Evolutionary conservation across 2,888 invertebrate genomes (phyloP).

Genomic region (Chrysolina oricalcia): DNA sequence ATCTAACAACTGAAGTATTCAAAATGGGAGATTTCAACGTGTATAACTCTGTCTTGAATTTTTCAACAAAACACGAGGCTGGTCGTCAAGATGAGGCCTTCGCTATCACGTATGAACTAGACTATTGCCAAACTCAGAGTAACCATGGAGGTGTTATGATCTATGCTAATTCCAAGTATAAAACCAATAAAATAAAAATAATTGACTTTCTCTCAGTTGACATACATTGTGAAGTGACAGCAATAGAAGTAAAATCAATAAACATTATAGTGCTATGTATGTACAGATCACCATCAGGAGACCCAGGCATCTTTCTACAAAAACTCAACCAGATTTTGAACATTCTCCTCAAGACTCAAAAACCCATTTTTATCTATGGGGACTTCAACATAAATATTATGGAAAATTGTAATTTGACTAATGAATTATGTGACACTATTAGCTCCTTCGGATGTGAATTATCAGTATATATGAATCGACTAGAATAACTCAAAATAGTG

Average conservation of each 20-base stretch:
- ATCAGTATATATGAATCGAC: constrained; percentile 5
- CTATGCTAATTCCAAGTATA: constrained; percentile 1
- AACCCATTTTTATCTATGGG: too few relatives aligned
- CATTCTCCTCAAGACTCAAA: too few relatives aligned
- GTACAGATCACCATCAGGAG: constrained; percentile 23
- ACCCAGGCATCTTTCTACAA: constrained; percentile 14
- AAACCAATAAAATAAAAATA: background rate
- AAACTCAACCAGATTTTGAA: constrained; percentile 5
- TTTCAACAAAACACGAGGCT: too few relatives aligned
- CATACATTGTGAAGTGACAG: constrained; percentile 1
- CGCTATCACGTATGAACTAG: too few relatives aligned
- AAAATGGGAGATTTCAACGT: too few relatives aligned
- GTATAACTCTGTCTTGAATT: too few relatives aligned
- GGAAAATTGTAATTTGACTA: constrained; percentile 11
- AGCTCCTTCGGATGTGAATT: constrained; percentile 14
- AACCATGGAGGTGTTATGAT: constrained; percentile 3
- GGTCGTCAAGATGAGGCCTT: too few relatives aligned
- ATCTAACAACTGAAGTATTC: too few relatives aligned
- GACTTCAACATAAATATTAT: background rate
- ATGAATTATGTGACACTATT: constrained; percentile 6
- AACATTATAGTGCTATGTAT: constrained; percentile 26
- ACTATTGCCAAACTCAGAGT: too few relatives aligned
- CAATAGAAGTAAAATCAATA: constrained; percentile 14
- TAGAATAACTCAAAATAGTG: constrained; percentile 8
- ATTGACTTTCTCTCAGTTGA: constrained; percentile 4